These are phyloP conservation scores for Macrostomum lignano DNA, from an alignment of 1,140 invertebrate species.

Conservation along the genomic window DNA sequence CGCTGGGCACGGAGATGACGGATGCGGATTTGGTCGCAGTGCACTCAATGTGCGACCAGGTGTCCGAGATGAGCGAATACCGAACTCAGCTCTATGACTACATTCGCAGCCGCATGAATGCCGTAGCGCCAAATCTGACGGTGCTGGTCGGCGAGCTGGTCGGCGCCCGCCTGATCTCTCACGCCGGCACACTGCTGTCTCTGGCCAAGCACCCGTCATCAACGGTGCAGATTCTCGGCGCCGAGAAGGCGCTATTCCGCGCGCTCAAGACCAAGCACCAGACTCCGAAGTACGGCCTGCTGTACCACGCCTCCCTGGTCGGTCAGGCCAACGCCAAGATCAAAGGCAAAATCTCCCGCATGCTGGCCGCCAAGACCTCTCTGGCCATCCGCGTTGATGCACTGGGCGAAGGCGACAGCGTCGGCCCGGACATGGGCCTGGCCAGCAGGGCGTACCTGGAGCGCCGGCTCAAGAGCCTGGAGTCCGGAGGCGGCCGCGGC, in stretches of 20 bases:
- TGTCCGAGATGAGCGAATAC: conserved; percentile 47
- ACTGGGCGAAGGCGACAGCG: conserved; percentile 54
- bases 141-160: conserved; percentile 77
- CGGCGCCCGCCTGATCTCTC: conserved; percentile 70
- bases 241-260: conserved; percentile 84
- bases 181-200: conserved; percentile 73
- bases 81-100: conserved; percentile 45
- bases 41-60: conserved; percentile 58
- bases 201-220: conserved; percentile 90
- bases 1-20: conserved; percentile 93
- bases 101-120: conserved; percentile 76
- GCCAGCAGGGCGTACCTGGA: conserved; percentile 64
- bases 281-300: conserved; percentile 93
- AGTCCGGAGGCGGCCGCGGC: too few species aligned
- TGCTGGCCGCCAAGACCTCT: conserved; percentile 76
- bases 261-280: conserved; percentile 85
- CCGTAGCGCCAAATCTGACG: conserved; percentile 83
- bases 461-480: conserved; percentile 40
- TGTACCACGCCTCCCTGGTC: conserved; percentile 77
- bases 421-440: conserved; percentile 43
- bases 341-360: conserved; percentile 68
- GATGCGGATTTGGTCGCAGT: conserved; percentile 80
- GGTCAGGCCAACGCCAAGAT: conserved; percentile 54
- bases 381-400: conserved; percentile 76
- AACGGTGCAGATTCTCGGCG: conserved; percentile 84